These are phyloP conservation scores for Leptinotarsa undecemlineata DNA, from an alignment of 1,140 invertebrate genomes.

Conservation along the genomic window DNA sequence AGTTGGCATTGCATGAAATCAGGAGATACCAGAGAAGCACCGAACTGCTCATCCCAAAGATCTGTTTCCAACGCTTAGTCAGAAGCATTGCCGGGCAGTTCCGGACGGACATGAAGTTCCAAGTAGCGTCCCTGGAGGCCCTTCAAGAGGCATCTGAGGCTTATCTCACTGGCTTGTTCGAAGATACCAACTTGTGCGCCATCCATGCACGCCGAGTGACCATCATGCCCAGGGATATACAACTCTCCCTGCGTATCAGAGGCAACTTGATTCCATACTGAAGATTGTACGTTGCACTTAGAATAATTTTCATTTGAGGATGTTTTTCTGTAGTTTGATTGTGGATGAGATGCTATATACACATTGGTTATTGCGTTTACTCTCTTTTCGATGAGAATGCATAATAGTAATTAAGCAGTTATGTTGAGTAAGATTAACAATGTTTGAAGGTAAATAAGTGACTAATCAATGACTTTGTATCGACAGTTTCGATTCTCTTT, in stretches of 20 bases:
- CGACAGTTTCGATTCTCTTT: no score
- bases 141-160: not conserved
- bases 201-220: constrained; percentile 7
- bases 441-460: no score
- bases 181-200: constrained; percentile 15
- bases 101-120: not conserved
- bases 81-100: not conserved
- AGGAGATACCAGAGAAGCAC: constrained; percentile 1
- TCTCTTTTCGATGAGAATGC: no score
- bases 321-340: no score
- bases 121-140: not conserved
- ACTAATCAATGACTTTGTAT: no score
- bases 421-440: no score
- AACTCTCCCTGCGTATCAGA: constrained; percentile 1
- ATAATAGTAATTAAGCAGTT: no score
- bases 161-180: not conserved
- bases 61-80: not conserved
- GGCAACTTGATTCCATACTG: not conserved
- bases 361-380: no score
- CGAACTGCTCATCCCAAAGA: constrained; percentile 1
- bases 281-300: no score
- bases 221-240: constrained; percentile 11
- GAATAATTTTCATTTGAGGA: no score
- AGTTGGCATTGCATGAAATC: not conserved
- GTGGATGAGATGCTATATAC: no score